Evolutionary conservation across 2,888 invertebrate species (phyloP), one percentile per base, ranked within the genome.

Genomic region (Dilophus febrilis): DNA sequence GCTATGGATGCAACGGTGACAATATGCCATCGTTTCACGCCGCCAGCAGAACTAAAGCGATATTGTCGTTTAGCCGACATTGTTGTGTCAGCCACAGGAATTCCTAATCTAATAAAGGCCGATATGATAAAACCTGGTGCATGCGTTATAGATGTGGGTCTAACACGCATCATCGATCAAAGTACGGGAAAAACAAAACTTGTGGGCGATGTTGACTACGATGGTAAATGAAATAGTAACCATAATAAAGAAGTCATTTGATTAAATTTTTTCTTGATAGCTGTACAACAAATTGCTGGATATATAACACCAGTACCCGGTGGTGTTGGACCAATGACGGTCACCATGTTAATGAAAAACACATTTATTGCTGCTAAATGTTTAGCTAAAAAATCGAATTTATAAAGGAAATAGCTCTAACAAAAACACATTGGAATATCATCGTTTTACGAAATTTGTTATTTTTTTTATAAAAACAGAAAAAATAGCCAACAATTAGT

Each of bases 311-410:
- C 91, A 1, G 92, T 91, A 0, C 91, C 91, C 2, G 74, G 91
- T 2, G 92, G 92, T 3, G 91, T 87, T 4, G 91, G 91, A 0
- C 91, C 91, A 1, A 85, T 91, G 81, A 92, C 92, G 0, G 90
- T 91, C 0, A 83, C 88, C 1, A 90, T 90, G 87, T 61, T 92
- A 28, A 86, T 92, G 85, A 74, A 74, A 49, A 92, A 92, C 56
- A 90, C 90, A 0, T 68, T 90, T 43, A 65, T 68, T 50, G 86
- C 87, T 0, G 82, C 83, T 1, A 67, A 69, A 52, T 63, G 56
- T 19, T 56, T 66, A 7, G 53, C 56, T 18, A 35, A 17, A 33
- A 31, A 28, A 13, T 6, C 22, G 4, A 8, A 22, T 22, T 22
- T 6, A 22, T 6, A 6, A 6, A 22, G 22, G 8, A 6, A 22